A percentile compares a stretch with the other conserved stretches of the same genome.
These are phyloP conservation scores for Geopemphigus sp. DNA, from an alignment of 1,140 invertebrate species.

Conservation along the genomic window DNA sequence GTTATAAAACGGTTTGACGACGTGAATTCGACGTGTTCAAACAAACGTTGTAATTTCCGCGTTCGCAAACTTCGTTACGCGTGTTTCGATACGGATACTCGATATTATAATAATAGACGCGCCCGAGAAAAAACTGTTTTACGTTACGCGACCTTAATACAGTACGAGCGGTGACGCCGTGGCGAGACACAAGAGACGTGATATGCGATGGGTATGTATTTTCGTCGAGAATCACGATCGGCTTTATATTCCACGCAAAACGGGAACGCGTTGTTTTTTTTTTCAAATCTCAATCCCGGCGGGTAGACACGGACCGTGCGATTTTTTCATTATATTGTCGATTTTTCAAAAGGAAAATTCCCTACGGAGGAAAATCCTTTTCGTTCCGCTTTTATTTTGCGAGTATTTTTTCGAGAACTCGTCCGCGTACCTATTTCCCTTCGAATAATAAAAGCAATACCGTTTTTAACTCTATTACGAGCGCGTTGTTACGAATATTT, in stretches of 20 bases:
- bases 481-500: not conserved
- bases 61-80: no score
- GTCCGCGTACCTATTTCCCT: not conserved
- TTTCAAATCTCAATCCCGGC: slow-evolving; percentile 35
- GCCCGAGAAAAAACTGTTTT: no score
- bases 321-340: slow-evolving; percentile 35
- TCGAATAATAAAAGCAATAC: not conserved
- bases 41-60: no score
- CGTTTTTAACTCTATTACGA: not conserved
- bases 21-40: no score
- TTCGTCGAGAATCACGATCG: slow-evolving; percentile 6
- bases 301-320: slow-evolving; percentile 28
- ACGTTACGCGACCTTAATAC: no score
- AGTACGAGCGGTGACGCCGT: no score
- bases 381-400: slow-evolving; percentile 20
- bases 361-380: not conserved
- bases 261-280: slow-evolving; percentile 7
- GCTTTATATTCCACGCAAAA: not conserved
- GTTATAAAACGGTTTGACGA: no score
- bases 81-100: no score
- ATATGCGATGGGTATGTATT: not conserved
- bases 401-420: not conserved
- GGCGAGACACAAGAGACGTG: no score
- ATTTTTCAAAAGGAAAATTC: slow-evolving; percentile 30
- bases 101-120: no score